Evolutionary conservation across 35 echinoderm and acorn worm species (phyloP).

Genomic region (Eucidaris tribuloides): DNA sequence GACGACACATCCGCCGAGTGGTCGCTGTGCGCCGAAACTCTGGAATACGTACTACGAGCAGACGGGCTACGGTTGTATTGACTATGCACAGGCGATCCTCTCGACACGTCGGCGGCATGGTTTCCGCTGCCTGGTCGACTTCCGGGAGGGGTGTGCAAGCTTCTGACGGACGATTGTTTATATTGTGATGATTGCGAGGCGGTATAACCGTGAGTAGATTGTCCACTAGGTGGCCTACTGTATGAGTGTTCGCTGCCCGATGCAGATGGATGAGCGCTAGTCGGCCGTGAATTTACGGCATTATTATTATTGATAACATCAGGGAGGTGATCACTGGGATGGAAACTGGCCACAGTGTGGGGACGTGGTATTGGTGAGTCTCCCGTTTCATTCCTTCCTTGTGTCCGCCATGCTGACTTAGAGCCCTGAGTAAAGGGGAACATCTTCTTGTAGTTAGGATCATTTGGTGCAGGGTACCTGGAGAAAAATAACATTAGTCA

Average conservation of each 20-base stretch:
- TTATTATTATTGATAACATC: constrained; percentile 39
- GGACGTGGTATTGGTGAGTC: constrained; percentile 23
- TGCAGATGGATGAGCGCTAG: constrained; percentile 16
- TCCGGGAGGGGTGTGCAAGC: neutral
- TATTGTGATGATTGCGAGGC: constrained; percentile 1
- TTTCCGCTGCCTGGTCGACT: constrained; percentile 48
- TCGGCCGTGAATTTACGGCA: neutral
- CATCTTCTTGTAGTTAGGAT: constrained; percentile 49
- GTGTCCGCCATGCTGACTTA: neutral
- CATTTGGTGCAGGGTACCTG: constrained; percentile 65
- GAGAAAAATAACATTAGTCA: too few species aligned
- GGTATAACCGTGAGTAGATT: constrained; percentile 2
- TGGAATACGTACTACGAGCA: neutral
- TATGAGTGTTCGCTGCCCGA: constrained; percentile 1
- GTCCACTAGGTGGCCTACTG: constrained; percentile 21
- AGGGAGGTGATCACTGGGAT: neutral
- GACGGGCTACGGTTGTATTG: constrained; percentile 7
- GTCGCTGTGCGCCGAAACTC: neutral
- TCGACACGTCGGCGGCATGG: neutral
- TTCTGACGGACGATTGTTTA: constrained; percentile 18
- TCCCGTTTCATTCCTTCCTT: neutral
- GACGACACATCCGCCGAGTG: neutral
- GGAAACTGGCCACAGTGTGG: constrained; percentile 68
- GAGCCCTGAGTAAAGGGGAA: constrained; percentile 45
- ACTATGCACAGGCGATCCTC: constrained; percentile 4